A percentile compares a stretch with the other conserved stretches of the same genome.
Evolutionary conservation across 2,113 vertebrate species (phyloP).

Genomic region (Gyps fulvus): DNA sequence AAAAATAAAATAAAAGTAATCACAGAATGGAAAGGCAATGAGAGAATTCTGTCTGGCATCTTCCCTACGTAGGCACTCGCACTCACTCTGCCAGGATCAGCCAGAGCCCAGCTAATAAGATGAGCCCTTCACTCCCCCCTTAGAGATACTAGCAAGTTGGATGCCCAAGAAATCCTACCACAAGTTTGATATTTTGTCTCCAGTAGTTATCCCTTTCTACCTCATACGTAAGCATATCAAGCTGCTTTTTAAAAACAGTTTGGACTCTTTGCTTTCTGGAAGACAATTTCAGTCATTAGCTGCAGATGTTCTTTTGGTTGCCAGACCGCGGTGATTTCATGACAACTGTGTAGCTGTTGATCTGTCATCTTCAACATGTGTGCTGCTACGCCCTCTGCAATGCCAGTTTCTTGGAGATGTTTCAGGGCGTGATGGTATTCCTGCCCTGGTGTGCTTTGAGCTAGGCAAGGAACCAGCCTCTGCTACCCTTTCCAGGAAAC

Average conservation of each 20-base stretch:
- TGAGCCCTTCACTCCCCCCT: background rate
- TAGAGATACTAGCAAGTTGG: background rate
- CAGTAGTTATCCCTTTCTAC: background rate
- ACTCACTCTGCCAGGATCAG: background rate
- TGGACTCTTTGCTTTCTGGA: background rate
- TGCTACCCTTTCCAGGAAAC: background rate
- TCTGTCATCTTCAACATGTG: background rate
- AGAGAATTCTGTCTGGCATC: background rate
- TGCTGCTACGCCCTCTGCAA: background rate
- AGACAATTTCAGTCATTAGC: background rate
- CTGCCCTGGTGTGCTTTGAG: background rate
- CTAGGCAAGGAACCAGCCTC: background rate
- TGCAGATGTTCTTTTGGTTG: background rate
- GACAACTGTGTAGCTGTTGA: background rate
- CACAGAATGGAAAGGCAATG: background rate
- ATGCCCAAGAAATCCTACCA: background rate
- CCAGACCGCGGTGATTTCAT: background rate
- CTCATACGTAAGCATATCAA: background rate
- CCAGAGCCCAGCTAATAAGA: background rate
- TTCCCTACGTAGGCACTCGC: rapidly evolving
- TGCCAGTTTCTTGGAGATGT: background rate
- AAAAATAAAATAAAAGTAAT: background rate
- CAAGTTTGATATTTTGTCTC: background rate
- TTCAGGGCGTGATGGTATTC: background rate
- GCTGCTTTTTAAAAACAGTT: background rate